These are phyloP conservation scores for Halictus ligatus DNA, from an alignment of 2,888 invertebrate genomes.

Conservation along the genomic window DNA sequence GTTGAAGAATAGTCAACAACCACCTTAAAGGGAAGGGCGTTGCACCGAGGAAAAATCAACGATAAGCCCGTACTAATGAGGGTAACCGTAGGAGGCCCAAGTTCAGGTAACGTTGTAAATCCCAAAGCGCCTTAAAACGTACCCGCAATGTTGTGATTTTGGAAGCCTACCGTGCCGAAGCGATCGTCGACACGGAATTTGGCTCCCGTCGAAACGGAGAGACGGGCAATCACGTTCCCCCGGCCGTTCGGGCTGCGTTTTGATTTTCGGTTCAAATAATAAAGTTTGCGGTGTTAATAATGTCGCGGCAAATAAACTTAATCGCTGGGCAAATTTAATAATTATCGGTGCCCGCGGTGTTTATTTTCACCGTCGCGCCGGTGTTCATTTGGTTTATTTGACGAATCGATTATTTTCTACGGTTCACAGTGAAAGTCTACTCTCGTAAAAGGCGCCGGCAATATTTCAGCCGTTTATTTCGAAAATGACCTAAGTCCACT, in stretches of 20 bases:
- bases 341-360: slow-evolving; percentile 26
- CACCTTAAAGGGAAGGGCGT: neutral
- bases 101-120: slow-evolving; percentile 73
- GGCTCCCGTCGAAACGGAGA: neutral
- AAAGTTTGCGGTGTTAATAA: slow-evolving; percentile 41
- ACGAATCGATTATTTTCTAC: slow-evolving; percentile 12
- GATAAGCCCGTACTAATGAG: slow-evolving; percentile 67
- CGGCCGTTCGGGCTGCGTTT: neutral
- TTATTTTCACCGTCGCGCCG: slow-evolving; percentile 25
- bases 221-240: neutral
- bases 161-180: slow-evolving; percentile 35
- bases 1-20: neutral
- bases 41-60: slow-evolving; percentile 40
- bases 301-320: slow-evolving; percentile 41
- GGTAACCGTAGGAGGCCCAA: slow-evolving; percentile 32
- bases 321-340: slow-evolving; percentile 46
- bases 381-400: slow-evolving; percentile 26
- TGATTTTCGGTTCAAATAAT: slow-evolving; percentile 4
- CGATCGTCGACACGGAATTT: slow-evolving; percentile 21
- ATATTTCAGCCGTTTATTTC: neutral
- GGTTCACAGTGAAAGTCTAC: neutral
- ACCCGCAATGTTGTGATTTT: slow-evolving; percentile 76
- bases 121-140: slow-evolving; percentile 40
- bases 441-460: neutral
- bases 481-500: no score